phyloP scores from a whole-genome alignment of 2,888 invertebrate species.

The Thecophora atra region DNA sequence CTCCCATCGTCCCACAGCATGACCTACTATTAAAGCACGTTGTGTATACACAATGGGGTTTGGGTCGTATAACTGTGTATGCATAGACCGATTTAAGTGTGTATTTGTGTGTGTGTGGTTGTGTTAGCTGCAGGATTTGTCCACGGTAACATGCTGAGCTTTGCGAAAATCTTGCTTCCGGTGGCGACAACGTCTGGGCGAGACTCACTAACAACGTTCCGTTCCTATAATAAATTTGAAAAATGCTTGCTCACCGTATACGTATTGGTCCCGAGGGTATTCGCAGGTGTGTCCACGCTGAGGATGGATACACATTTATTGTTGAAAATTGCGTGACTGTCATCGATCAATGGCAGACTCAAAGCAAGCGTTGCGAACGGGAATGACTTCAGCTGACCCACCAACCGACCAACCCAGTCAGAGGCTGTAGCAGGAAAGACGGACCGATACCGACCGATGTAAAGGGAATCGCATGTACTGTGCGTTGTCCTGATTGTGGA shows the following conservation, averaged over 20 bases:
- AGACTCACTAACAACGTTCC: neutral
- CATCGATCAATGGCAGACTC: constrained; percentile 48
- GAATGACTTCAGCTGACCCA: neutral
- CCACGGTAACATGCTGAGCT: constrained; percentile 1
- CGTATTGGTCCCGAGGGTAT: no score
- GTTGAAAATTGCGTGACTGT: constrained; percentile 47
- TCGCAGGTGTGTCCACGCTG: neutral
- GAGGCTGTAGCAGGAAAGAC: no score
- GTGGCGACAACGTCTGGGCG: constrained; percentile 12
- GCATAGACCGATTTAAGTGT: no score
- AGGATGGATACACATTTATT: constrained; percentile 14
- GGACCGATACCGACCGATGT: neutral
- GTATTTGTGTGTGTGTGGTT: neutral
- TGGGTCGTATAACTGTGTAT: neutral
- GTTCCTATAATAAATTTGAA: neutral
- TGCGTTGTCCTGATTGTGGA: no score
- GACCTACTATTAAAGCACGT: constrained; percentile 23
- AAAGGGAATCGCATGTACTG: neutral
- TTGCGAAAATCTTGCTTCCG: constrained; percentile 21
- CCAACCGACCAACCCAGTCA: neutral
- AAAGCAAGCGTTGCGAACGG: constrained; percentile 39
- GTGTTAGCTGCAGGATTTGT: constrained; percentile 16
- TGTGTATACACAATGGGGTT: neutral
- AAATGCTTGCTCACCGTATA: no score
- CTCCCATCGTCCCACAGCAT: constrained; percentile 8